A percentile compares a stretch with the other conserved stretches of the same genome.
phyloP scores from a whole-genome alignment of 2,797 vertebrate genomes.

The Hippoglossus hippoglossus region DNA sequence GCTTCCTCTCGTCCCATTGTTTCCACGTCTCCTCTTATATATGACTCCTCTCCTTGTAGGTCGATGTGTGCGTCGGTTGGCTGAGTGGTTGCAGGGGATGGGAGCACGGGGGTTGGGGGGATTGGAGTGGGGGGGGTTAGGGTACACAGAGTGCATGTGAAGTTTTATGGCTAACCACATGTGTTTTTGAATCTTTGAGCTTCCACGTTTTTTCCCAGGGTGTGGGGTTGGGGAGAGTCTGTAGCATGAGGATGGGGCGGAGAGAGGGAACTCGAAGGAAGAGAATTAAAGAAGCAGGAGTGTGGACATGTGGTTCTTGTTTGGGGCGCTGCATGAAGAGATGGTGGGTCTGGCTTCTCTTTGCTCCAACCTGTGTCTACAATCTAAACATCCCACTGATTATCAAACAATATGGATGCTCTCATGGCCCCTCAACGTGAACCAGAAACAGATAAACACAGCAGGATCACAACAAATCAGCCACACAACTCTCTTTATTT shows the following conservation, averaged over 20 bases:
- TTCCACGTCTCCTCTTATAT: constrained; percentile 64
- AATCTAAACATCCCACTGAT: constrained; percentile 81
- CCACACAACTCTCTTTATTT: constrained; percentile 24
- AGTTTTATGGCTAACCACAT: constrained; percentile 84
- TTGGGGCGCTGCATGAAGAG: constrained; percentile 73
- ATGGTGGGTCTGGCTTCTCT: constrained; percentile 75
- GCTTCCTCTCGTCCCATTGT: constrained; percentile 77
- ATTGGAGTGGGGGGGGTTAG: constrained; percentile 35
- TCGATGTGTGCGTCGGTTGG: constrained; percentile 45
- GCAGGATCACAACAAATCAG: constrained; percentile 53
- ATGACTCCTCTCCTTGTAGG: constrained; percentile 62
- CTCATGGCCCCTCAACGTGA: constrained; percentile 47
- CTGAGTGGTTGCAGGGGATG: constrained; percentile 44
- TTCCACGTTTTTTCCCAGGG: constrained; percentile 77
- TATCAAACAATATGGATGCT: constrained; percentile 75
- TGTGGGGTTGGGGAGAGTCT: constrained; percentile 61
- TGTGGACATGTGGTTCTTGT: constrained; percentile 83
- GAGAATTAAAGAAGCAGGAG: constrained; percentile 50
- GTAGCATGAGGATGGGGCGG: constrained; percentile 61
- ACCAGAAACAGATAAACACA: constrained; percentile 63
- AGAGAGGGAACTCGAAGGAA: constrained; percentile 55
- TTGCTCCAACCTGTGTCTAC: constrained; percentile 71
- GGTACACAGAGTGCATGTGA: constrained; percentile 78
- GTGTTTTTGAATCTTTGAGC: constrained; percentile 81
- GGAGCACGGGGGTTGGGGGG: constrained; percentile 21